phyloP scores from a whole-genome alignment of 2,888 invertebrate genomes.

The Andricus curvator region DNA sequence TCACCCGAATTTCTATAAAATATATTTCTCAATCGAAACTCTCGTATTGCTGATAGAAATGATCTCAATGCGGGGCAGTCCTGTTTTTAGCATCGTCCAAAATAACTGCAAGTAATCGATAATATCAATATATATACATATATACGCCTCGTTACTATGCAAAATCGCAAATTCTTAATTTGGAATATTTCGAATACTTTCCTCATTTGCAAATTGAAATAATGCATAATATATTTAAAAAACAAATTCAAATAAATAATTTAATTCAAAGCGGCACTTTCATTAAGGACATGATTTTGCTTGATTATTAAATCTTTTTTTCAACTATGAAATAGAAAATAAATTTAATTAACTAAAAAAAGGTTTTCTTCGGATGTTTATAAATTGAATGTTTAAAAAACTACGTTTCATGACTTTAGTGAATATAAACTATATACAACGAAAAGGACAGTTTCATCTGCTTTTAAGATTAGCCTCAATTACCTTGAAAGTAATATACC shows the following conservation, averaged over 20 bases:
- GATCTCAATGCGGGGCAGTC: neutral
- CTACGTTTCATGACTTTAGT: neutral
- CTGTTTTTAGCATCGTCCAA: neutral
- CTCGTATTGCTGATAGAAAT: neutral
- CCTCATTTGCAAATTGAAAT: no score
- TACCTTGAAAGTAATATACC: neutral
- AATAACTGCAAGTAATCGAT: constrained; percentile 2
- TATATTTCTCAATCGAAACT: neutral
- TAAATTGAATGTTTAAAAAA: neutral
- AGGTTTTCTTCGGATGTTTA: neutral
- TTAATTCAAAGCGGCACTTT: no score
- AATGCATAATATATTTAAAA: no score
- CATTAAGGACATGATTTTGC: no score
- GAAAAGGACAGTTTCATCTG: neutral
- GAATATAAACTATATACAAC: neutral
- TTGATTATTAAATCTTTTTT: no score
- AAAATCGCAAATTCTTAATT: neutral
- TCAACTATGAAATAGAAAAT: no score
- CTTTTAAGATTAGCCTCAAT: neutral
- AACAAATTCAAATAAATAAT: no score
- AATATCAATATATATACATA: neutral
- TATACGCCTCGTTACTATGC: neutral
- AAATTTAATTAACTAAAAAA: neutral
- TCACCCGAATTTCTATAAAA: neutral
- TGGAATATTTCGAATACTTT: no score